These are phyloP conservation scores for Medauroidea extradentata DNA, from an alignment of 1,140 invertebrate genomes.

Conservation along the genomic window DNA sequence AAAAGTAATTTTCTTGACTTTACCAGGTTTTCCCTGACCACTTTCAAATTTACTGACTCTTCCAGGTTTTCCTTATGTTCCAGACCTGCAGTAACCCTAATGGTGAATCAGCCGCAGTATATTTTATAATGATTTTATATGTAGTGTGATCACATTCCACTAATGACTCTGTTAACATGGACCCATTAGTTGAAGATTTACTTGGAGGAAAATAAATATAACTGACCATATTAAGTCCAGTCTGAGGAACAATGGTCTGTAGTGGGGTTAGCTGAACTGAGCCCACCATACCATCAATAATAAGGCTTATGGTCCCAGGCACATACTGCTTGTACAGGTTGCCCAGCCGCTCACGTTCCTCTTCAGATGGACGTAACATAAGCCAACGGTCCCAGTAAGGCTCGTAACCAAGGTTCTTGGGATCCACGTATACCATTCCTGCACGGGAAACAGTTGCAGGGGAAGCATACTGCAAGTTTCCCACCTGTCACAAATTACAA, in stretches of 20 bases:
- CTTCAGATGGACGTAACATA: constrained; percentile 29
- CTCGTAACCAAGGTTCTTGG: constrained; percentile 80
- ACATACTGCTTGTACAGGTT: constrained; percentile 71
- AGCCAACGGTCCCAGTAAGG: constrained; percentile 77
- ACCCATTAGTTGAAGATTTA: no score
- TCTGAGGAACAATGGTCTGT: constrained; percentile 76
- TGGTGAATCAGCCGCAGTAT: no score
- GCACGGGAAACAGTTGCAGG: constrained; percentile 87
- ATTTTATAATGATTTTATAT: no score
- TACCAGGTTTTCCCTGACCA: no score
- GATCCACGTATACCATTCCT: constrained; percentile 91
- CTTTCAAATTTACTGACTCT: no score
- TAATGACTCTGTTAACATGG: no score
- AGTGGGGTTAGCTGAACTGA: constrained; percentile 67
- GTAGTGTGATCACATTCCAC: no score
- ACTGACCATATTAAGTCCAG: constrained; percentile 75
- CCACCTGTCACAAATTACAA: constrained; percentile 52
- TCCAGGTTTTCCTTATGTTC: no score
- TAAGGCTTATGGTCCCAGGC: constrained; percentile 61
- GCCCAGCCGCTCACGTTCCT: constrained; percentile 52
- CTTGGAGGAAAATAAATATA: background rate
- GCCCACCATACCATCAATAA: constrained; percentile 70
- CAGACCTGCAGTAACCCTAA: no score
- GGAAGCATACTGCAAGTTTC: constrained; percentile 82
- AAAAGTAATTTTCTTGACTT: no score